Conservation (phyloP, 2,113 vertebrate species). For the Nicator chloris region DNA sequence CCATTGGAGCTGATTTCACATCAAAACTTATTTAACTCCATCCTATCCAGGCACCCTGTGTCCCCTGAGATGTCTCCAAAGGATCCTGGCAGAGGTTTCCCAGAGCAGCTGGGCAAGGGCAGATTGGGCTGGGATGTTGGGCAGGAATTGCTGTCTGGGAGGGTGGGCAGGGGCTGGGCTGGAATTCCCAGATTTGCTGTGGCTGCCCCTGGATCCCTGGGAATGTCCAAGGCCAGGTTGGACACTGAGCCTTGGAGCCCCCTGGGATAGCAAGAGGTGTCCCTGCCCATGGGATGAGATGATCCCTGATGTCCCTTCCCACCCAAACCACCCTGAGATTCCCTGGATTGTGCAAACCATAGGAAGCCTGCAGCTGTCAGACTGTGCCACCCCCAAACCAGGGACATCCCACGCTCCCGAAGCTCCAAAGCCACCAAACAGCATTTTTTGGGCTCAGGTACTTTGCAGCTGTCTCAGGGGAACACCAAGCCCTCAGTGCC, state of each 20-base stretch:
- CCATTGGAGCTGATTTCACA: background rate
- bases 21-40: background rate
- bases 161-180: too few species aligned
- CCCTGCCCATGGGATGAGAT: background rate
- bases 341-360: too few species aligned
- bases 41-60: background rate
- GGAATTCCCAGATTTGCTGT: too few species aligned
- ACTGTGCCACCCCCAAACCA: background rate
- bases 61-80: background rate
- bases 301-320: too few species aligned
- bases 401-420: accelerated
- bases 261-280: accelerated
- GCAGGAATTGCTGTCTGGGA: too few species aligned
- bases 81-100: background rate
- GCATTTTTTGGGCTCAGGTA: background rate
- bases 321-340: background rate
- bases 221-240: accelerated
- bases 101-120: too few species aligned
- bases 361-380: background rate
- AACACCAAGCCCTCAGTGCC: background rate
- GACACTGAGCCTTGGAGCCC: accelerated
- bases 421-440: accelerated
- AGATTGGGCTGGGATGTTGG: too few species aligned
- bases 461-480: background rate
- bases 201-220: background rate